phyloP scores from a whole-genome alignment of 2,113 vertebrate species.

The Tetraodon nigroviridis region DNA sequence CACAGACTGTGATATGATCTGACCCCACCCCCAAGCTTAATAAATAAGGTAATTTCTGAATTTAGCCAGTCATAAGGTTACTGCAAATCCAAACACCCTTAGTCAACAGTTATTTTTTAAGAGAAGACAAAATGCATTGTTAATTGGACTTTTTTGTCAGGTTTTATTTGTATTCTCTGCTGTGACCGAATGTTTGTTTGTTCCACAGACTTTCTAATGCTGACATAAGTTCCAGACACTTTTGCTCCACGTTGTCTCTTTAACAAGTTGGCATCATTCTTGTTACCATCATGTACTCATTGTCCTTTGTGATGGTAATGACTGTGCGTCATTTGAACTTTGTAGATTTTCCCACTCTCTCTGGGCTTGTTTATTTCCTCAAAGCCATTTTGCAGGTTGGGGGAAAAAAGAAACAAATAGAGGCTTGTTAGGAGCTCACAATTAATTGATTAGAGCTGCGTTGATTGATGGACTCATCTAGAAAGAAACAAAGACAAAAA shows the following conservation, averaged over 20 bases:
- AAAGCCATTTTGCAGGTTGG: conserved; percentile 70
- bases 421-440: conserved; percentile 79
- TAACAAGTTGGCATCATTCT: conserved; percentile 5
- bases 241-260: conserved; percentile 26
- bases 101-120: too few species aligned
- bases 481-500: conserved; percentile 7
- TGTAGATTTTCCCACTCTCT: conserved; percentile 46
- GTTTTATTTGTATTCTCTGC: too few species aligned
- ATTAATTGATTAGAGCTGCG: conserved; percentile 74
- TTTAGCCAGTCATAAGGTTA: conserved; percentile 11
- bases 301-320: conserved; percentile 59
- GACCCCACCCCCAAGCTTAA: too few species aligned
- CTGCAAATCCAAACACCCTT: not conserved
- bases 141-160: too few species aligned
- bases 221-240: conserved; percentile 41
- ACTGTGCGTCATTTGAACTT: conserved; percentile 50
- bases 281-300: conserved; percentile 54
- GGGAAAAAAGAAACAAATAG: conserved; percentile 75
- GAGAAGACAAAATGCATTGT: too few species aligned
- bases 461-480: conserved; percentile 34
- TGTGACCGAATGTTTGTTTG: too few species aligned
- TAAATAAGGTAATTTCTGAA: too few species aligned
- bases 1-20: not conserved
- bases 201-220: conserved; percentile 27
- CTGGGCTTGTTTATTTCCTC: conserved; percentile 50